phyloP scores from a whole-genome alignment of 2,797 vertebrate genomes.

The Oceanodroma leucorhoa region DNA sequence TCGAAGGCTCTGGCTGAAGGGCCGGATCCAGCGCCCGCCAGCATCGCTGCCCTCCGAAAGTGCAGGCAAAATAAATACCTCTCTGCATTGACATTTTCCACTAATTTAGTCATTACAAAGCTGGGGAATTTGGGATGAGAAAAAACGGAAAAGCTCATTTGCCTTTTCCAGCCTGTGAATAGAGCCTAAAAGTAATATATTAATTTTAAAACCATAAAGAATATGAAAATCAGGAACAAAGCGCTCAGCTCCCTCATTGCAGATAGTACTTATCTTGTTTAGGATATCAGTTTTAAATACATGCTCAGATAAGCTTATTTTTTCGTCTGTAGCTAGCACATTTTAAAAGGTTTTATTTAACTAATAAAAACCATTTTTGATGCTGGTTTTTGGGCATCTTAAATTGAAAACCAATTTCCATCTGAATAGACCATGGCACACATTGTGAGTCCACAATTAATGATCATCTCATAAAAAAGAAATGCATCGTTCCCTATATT shows the following conservation, averaged over 20 bases:
- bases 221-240: background rate
- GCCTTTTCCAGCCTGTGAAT: background rate
- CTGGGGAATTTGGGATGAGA: background rate
- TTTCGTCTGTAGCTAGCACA: background rate
- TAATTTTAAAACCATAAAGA: background rate
- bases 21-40: background rate
- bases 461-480: conserved; percentile 2
- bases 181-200: background rate
- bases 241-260: background rate
- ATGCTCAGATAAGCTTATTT: background rate
- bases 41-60: fast-evolving
- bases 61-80: background rate
- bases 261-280: background rate
- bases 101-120: background rate
- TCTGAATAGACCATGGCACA: background rate
- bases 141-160: background rate
- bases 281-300: conserved; percentile 16
- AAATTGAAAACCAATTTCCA: conserved; percentile 28
- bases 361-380: background rate
- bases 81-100: background rate
- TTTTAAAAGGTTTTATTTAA: conserved; percentile 20
- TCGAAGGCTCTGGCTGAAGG: background rate
- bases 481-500: background rate
- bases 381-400: background rate
- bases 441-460: background rate